Evolutionary conservation across 2,113 vertebrate genomes (phyloP), one percentile per base, ranked within the genome.

Genomic region (Microcebus griseorufus): DNA sequence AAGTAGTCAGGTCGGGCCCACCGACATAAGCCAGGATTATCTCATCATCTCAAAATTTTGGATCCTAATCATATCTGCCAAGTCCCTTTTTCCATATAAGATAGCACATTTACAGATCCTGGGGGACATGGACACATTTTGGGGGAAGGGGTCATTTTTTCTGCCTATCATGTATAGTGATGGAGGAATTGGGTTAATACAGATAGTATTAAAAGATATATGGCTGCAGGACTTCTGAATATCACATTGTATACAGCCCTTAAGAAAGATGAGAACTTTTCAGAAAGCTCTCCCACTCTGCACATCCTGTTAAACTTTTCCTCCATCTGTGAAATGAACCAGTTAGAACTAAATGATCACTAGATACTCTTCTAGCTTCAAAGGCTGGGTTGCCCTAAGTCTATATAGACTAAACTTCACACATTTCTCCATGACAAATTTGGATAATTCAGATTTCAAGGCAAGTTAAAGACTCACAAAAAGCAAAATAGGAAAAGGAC

Each of bases 251-350:
- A 4, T 29, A n/a, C 0, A 91, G 5, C 1, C 27, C 17, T 16
- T 53, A 94, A 76, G 13, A 65, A 96, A 95, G 39, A 51, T 11
- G 3, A 17, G 45, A 58, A 86, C 3, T n/a, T 91, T 84, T 58
- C n/a, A 72, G 29, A 64, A 88, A 85, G 5, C 12, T 79, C 20
- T 88, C 25, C 53, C 73, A 39, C 20, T 86, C 12, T 75, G 14
- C 11, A 51, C 4, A 67, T 80, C 3, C 32, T 79, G 5, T 80
- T 75, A 81, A 64, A 69, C 18, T 84, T 73, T 78, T 32, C 45
- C 10, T 89, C 55, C 17, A 12, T 70, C 72, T 85, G 14, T 58
- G 82, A 73, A 88, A 67, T 58, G 25, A 86, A 81, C 8, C 11
- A 64, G 4, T 81, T 65, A 23, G 32, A 79, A 79, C 60, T 62